Conservation (phyloP, 1,140 invertebrate genomes). For the Drosophila tsacasi region DNA sequence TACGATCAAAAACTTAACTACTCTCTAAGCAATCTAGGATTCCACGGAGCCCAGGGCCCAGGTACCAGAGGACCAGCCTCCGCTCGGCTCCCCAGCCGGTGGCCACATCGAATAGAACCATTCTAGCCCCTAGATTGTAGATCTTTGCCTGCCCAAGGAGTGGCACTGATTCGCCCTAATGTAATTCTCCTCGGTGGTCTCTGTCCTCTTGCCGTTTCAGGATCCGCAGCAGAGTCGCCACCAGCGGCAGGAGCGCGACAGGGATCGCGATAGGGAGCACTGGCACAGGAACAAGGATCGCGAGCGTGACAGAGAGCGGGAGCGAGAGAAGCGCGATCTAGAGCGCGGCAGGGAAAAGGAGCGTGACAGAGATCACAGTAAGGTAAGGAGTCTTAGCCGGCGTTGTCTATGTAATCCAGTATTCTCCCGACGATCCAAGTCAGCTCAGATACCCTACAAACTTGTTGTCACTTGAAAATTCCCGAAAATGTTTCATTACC, state of each 20-base stretch:
- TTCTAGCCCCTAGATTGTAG: constrained; percentile 19
- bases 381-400: constrained; percentile 18
- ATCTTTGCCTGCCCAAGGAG: neutral
- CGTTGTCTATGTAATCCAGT: neutral
- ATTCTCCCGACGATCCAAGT: neutral
- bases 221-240: constrained; percentile 36
- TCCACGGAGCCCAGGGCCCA: constrained; percentile 6
- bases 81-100: constrained; percentile 3
- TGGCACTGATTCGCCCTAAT: constrained; percentile 22
- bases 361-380: constrained; percentile 40
- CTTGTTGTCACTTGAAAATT: too few relatives aligned
- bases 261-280: constrained; percentile 51
- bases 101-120: constrained; percentile 23
- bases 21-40: constrained; percentile 42
- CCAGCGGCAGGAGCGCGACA: constrained; percentile 48
- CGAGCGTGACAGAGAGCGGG: constrained; percentile 32
- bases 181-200: constrained; percentile 16
- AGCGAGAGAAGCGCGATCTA: constrained; percentile 41
- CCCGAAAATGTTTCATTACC: neutral
- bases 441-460: neutral
- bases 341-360: constrained; percentile 31
- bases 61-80: constrained; percentile 1
- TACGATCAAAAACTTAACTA: constrained; percentile 24
- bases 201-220: constrained; percentile 49
- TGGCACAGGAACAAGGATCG: constrained; percentile 32